A percentile compares a stretch with the other conserved stretches of the same genome.
Conservation (phyloP, 2,113 vertebrate genomes). For the Zosterops japonicus region DNA sequence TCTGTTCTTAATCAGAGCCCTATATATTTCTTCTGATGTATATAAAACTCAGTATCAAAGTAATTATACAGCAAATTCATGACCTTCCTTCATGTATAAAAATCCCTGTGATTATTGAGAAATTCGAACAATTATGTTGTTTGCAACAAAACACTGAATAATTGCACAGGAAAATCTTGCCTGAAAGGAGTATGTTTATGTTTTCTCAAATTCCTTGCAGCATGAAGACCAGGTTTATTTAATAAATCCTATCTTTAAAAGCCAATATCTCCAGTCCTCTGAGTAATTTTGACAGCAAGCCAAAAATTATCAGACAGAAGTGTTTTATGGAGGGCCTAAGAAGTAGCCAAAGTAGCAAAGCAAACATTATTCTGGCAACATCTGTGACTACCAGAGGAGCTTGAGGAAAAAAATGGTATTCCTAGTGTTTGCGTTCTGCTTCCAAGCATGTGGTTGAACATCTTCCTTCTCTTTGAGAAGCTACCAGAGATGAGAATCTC, state of each 20-base stretch:
- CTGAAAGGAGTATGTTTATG: not conserved
- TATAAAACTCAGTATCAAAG: not conserved
- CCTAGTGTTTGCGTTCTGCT: not conserved
- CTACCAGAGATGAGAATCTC: not conserved
- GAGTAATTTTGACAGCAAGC: not conserved
- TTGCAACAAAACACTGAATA: not conserved
- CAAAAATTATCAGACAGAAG: not conserved
- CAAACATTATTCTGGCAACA: not conserved
- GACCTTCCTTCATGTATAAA: not conserved
- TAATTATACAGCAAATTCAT: not conserved
- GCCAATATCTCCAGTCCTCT: not conserved
- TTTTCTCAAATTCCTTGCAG: not conserved
- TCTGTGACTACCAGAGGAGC: not conserved
- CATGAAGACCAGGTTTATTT: not conserved
- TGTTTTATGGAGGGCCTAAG: not conserved
- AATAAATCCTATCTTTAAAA: not conserved
- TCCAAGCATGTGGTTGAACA: not conserved
- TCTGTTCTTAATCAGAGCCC: not conserved
- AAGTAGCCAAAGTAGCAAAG: not conserved
- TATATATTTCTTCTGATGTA: not conserved
- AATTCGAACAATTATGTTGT: not conserved
- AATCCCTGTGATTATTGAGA: not conserved
- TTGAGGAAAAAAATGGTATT: not conserved
- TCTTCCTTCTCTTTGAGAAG: not conserved
- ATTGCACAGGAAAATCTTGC: not conserved